Base-by-base conservation (phyloP, 2,797 vertebrate genomes). In the Hyperoplus lanceolatus region DNA sequence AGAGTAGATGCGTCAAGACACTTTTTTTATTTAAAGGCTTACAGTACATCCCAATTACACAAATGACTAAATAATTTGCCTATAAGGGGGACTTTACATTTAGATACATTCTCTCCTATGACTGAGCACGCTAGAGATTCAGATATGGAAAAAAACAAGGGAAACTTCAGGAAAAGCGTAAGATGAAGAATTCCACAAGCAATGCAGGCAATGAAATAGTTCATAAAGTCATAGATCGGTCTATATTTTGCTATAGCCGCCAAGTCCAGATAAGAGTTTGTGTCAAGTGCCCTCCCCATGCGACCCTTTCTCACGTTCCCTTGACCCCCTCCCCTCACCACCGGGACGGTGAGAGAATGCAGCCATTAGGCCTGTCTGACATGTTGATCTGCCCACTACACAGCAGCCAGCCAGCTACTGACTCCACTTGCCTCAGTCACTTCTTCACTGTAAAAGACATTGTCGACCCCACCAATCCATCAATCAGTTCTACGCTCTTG, bases 291-390 rank as follows among this genome's bases (percentile, higher is more conserved):
- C 73, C 78, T 82, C 29, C 84, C 80, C 79, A 71, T 89, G 73
- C 54, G 75, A 68, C 66, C 77, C 84, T 83, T 29, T 83, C 83
- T 88, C 83, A 85, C 77, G 78, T 90, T 90, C 83, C 87, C 80
- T 83, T 90, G 85, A 87, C 85, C 82, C 56, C 76, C 10, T 39
- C 41, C 38, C 59, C 11, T 50, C 67, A 60, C 61, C 68, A 46
- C 66, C 18, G 49, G 21, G 29, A 29, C 29, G 29, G 81, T 68
- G 70, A 73, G 85, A 65, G 88, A 85, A 86, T 58, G 75, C 85
- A 82, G 81, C 78, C 77, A 71, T 78, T 81, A 87, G 79, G 85
- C 79, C 74, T 84, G 63, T 69, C 79, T 68, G 87, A 86, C 82
- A 84, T 78, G 70, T 72, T 70, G 81, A 80, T 72, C 70, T 78